Conservation (phyloP, 1,140 invertebrate species). For the Lordiphosa mommai region DNA sequence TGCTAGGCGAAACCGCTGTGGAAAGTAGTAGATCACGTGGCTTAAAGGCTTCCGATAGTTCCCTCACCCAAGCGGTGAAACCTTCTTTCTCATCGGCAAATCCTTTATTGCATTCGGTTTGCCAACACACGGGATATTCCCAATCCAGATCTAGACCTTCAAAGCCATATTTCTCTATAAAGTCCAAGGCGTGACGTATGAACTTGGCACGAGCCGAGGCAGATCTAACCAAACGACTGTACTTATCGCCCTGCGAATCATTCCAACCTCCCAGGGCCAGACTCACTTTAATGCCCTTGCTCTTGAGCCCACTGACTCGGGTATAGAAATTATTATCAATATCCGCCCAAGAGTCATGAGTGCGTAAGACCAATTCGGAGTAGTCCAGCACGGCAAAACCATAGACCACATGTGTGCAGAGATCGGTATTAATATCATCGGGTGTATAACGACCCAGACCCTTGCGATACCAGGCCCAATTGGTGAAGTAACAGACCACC, state of each 20-base stretch:
- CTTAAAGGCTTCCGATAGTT: conserved; percentile 87
- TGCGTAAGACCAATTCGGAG: conserved; percentile 87
- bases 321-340: conserved; percentile 93
- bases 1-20: conserved; percentile 92
- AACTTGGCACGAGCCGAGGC: conserved; percentile 86
- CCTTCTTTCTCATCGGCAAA: conserved; percentile 89
- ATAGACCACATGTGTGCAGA: conserved; percentile 96
- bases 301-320: conserved; percentile 88
- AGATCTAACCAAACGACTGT: conserved; percentile 89
- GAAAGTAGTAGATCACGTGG: conserved; percentile 88
- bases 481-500: conserved; percentile 95
- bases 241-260: conserved; percentile 92
- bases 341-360: conserved; percentile 94
- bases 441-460: conserved; percentile 90
- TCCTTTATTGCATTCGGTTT: conserved; percentile 91
- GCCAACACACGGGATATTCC: conserved; percentile 88
- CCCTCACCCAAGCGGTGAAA: conserved; percentile 87
- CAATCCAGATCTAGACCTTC: conserved; percentile 94
- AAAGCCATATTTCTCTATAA: conserved; percentile 91
- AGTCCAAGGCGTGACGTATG: conserved; percentile 86
- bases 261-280: conserved; percentile 95
- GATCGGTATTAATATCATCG: conserved; percentile 90
- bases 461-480: conserved; percentile 95
- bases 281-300: conserved; percentile 89
- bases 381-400: conserved; percentile 93